Evolutionary conservation across 1,140 invertebrate species (phyloP).

Genomic region (Cherax destructor): DNA sequence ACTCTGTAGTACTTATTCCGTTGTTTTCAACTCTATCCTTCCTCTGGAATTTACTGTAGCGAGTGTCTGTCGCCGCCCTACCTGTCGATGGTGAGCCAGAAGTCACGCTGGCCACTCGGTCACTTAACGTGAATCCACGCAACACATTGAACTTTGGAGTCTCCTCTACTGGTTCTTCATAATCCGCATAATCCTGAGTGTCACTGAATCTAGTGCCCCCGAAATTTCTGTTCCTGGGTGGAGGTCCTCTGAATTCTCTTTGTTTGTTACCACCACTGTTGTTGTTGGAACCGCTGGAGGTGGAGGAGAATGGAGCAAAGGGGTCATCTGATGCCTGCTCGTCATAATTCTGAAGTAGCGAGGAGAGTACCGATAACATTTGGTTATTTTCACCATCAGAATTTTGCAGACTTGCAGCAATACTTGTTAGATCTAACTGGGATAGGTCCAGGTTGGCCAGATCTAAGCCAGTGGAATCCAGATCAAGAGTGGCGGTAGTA

Average conservation of each 20-base stretch:
- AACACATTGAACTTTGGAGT: constrained; percentile 70
- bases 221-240: constrained; percentile 20
- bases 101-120: constrained; percentile 42
- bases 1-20: constrained; percentile 58
- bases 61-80: constrained; percentile 63
- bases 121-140: constrained; percentile 66
- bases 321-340: constrained; percentile 21
- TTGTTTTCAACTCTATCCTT: constrained; percentile 66
- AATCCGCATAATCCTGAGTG: constrained; percentile 49
- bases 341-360: constrained; percentile 58
- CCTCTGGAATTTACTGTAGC: constrained; percentile 69
- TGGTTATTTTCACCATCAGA: constrained; percentile 50
- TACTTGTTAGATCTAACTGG: constrained; percentile 61
- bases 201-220: constrained; percentile 39
- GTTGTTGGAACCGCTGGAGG: not conserved
- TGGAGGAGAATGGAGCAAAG: not conserved
- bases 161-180: constrained; percentile 61
- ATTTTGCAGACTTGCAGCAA: constrained; percentile 2
- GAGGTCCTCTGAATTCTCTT: constrained; percentile 14
- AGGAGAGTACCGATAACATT: constrained; percentile 55
- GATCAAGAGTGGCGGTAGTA: constrained; percentile 55
- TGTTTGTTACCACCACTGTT: constrained; percentile 9
- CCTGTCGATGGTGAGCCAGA: constrained; percentile 29
- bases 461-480: constrained; percentile 60
- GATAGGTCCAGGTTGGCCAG: constrained; percentile 62